Conservation (phyloP, 2,888 invertebrate genomes). For the Dryococelus australis region DNA sequence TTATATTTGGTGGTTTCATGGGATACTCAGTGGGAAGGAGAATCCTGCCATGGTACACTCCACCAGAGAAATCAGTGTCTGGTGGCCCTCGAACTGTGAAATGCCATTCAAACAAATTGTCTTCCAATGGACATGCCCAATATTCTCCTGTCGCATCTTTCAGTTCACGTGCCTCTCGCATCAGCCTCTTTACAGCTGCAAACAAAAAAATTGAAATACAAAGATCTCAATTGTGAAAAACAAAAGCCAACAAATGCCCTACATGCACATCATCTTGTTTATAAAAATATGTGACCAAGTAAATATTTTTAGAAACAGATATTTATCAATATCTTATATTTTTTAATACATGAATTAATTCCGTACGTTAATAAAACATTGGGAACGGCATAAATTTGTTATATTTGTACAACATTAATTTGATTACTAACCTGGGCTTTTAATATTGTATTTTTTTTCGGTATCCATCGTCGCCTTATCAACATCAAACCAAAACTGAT, state of each 20-base stretch:
- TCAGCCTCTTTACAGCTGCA: slow-evolving; percentile 88
- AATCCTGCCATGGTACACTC: slow-evolving; percentile 92
- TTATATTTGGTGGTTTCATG: slow-evolving; percentile 96
- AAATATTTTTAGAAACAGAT: too few relatives aligned
- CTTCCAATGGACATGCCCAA: slow-evolving; percentile 88
- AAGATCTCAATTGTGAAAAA: too few relatives aligned
- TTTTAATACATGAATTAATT: too few relatives aligned
- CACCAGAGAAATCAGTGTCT: slow-evolving; percentile 88
- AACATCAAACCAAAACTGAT: background rate
- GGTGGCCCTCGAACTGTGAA: slow-evolving; percentile 92
- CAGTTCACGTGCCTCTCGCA: slow-evolving; percentile 90
- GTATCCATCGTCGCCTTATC: slow-evolving; percentile 33
- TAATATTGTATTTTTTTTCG: slow-evolving; percentile 40
- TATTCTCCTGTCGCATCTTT: slow-evolving; percentile 88
- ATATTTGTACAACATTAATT: too few relatives aligned
- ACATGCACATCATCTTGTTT: too few relatives aligned
- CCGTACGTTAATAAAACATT: too few relatives aligned
- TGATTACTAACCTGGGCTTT: slow-evolving; percentile 38
- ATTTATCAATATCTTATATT: too few relatives aligned
- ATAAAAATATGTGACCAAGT: too few relatives aligned
- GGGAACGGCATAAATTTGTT: too few relatives aligned
- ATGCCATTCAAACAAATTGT: slow-evolving; percentile 98
- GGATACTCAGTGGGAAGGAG: slow-evolving; percentile 93
- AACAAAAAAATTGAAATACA: slow-evolving; percentile 37
- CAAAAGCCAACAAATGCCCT: background rate